Percentiles rank a stretch among this genome's conserved stretches.
Evolutionary conservation across 2,888 invertebrate species (phyloP).

Genomic region (Corbicula japonica): DNA sequence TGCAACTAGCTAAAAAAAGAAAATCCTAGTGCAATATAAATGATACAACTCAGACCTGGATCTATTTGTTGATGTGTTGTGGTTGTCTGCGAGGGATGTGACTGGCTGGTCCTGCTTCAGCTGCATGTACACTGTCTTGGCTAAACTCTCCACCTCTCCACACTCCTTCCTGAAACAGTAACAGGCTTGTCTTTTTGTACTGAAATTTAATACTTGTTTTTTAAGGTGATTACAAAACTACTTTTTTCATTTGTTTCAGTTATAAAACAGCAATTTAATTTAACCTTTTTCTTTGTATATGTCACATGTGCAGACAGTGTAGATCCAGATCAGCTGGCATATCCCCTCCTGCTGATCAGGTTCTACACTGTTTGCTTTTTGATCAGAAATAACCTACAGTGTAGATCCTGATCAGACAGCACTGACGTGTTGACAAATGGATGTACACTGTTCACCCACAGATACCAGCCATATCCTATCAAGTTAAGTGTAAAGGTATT

Average conservation of each 20-base stretch:
- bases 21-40: neutral
- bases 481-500: no score
- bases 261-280: no score
- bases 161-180: constrained; percentile 56
- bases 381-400: no score
- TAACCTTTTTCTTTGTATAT: neutral
- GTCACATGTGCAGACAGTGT: neutral
- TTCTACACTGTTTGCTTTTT: no score
- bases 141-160: constrained; percentile 56
- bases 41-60: constrained; percentile 3
- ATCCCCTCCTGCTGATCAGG: no score
- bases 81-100: constrained; percentile 75
- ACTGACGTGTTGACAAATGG: no score
- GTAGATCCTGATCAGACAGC: no score
- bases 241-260: no score
- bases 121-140: constrained; percentile 66
- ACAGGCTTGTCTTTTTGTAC: neutral
- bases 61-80: constrained; percentile 52
- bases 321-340: neutral
- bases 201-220: constrained; percentile 5
- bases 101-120: constrained; percentile 59
- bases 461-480: no score
- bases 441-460: no score
- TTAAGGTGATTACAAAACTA: no score
- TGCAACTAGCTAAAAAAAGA: neutral